Conservation (phyloP, 2,797 vertebrate genomes). For the Eulemur mongoz region DNA sequence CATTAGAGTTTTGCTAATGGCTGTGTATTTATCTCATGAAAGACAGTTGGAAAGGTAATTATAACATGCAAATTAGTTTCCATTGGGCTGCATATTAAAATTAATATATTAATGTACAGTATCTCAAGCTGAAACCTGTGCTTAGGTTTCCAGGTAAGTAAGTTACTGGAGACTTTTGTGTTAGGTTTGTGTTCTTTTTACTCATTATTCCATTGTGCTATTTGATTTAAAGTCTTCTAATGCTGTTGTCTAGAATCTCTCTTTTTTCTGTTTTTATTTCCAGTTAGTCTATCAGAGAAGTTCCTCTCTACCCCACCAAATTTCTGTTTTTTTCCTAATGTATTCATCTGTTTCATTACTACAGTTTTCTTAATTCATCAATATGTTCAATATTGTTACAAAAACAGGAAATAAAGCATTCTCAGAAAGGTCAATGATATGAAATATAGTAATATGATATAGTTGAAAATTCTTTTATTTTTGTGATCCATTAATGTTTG, state of each 20-base stretch:
- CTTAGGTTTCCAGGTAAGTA: constrained; percentile 21
- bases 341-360: neutral
- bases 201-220: neutral
- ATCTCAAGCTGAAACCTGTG: constrained; percentile 43
- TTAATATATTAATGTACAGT: constrained; percentile 56
- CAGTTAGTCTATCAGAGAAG: neutral
- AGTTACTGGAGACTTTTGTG: constrained; percentile 28
- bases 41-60: constrained; percentile 83
- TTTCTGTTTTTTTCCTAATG: neutral
- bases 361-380: neutral
- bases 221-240: constrained; percentile 39
- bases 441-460: neutral
- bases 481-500: neutral
- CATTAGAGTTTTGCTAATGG: constrained; percentile 79
- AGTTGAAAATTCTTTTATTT: neutral
- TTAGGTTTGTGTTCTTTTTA: neutral
- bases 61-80: constrained; percentile 84
- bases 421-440: neutral
- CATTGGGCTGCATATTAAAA: constrained; percentile 75
- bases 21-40: constrained; percentile 81
- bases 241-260: neutral
- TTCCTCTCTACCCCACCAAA: neutral
- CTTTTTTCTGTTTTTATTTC: neutral
- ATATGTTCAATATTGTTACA: neutral
- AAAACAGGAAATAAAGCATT: neutral